A percentile compares a stretch with the other conserved stretches of the same genome.
Evolutionary conservation across 2,113 vertebrate genomes (phyloP).

Genomic region (Polyodon spathula): DNA sequence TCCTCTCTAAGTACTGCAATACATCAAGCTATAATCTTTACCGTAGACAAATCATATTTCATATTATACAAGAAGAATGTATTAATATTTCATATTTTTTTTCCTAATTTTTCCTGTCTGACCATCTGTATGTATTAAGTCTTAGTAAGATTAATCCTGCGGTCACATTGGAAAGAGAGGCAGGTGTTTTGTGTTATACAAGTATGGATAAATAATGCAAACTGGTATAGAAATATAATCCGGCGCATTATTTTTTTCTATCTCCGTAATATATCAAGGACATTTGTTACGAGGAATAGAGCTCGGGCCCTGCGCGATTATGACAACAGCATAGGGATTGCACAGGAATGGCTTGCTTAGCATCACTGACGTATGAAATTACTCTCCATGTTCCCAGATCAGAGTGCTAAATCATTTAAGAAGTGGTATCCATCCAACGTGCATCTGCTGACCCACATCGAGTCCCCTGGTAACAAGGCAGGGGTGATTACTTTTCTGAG

Average conservation of each 20-base stretch:
- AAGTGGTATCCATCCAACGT: slow-evolving; percentile 53
- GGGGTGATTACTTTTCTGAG: slow-evolving; percentile 53
- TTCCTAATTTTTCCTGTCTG: slow-evolving; percentile 82
- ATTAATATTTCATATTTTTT: slow-evolving; percentile 84
- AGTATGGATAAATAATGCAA: slow-evolving; percentile 59
- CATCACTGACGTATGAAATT: slow-evolving; percentile 61
- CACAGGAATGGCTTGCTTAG: slow-evolving; percentile 40
- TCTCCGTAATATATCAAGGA: slow-evolving; percentile 62
- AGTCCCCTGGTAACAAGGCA: slow-evolving; percentile 40
- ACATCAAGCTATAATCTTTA: slow-evolving; percentile 73
- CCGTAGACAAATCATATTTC: slow-evolving; percentile 73
- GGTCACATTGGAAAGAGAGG: slow-evolving; percentile 71
- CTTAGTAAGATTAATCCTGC: slow-evolving; percentile 83
- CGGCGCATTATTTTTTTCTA: slow-evolving; percentile 62
- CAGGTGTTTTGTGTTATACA: slow-evolving; percentile 67
- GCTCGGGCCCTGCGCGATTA: slow-evolving; percentile 46
- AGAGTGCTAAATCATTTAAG: slow-evolving; percentile 69
- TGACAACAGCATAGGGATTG: slow-evolving; percentile 43
- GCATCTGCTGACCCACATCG: slow-evolving; percentile 59
- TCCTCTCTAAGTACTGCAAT: slow-evolving; percentile 66
- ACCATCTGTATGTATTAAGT: slow-evolving; percentile 81
- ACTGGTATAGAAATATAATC: slow-evolving; percentile 71
- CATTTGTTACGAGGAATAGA: slow-evolving; percentile 45
- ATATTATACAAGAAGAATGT: slow-evolving; percentile 74
- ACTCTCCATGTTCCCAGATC: slow-evolving; percentile 56